Percentiles rank a stretch among this genome's conserved stretches.
Evolutionary conservation across 2,113 vertebrate genomes (phyloP).

Genomic region (Petaurus breviceps): DNA sequence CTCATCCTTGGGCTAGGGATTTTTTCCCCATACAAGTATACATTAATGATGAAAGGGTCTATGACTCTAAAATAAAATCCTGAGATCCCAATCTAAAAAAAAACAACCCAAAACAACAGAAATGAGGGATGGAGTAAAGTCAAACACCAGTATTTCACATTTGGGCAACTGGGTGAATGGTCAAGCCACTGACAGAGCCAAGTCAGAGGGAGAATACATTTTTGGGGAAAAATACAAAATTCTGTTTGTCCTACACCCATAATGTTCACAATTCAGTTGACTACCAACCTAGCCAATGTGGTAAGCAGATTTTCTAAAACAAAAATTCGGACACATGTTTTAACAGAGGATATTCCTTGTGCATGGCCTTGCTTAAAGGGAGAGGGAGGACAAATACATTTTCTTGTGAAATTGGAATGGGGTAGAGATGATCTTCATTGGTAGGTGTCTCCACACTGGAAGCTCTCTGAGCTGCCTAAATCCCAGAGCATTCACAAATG

Average conservation of each 20-base stretch:
- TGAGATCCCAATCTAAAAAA: not conserved
- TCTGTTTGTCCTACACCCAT: not conserved
- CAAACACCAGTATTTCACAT: not conserved
- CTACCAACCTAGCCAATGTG: not conserved
- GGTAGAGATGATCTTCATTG: not conserved
- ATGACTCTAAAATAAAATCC: not conserved
- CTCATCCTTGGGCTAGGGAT: not conserved
- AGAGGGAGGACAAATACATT: not conserved
- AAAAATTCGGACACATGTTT: not conserved
- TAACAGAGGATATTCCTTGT: not conserved
- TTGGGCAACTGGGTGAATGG: not conserved
- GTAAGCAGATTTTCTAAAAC: not conserved
- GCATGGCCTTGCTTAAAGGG: not conserved
- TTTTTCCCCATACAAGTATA: not conserved
- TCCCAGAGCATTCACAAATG: not conserved
- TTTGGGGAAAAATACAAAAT: not conserved
- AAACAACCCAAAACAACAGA: too few relatives aligned
- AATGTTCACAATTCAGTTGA: not conserved
- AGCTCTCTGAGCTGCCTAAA: not conserved
- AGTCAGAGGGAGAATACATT: not conserved
- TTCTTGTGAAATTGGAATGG: not conserved
- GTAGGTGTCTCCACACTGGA: not conserved
- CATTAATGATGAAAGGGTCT: not conserved
- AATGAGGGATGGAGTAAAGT: not conserved
- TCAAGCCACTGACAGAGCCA: not conserved